Evolutionary conservation across 2,888 invertebrate species (phyloP), one percentile per base, ranked within the genome.

Genomic region (Mythimna loreyi): DNA sequence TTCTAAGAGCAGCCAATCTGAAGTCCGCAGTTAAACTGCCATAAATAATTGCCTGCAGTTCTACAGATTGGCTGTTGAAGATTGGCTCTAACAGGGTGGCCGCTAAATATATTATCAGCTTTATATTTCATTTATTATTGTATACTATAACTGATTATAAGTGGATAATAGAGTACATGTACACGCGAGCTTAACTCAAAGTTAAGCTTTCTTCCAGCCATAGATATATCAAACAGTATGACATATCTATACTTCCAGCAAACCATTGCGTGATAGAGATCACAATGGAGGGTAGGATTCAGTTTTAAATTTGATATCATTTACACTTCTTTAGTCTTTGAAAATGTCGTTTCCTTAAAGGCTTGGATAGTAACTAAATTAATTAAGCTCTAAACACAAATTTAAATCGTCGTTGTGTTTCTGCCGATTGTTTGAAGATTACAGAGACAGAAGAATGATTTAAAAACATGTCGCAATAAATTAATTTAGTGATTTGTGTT

Each of bases 11-110:
- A 79, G 66, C 80, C 67, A 79, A 75, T 25, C 50, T 28, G 25
- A 52, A 16, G 56, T 36, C n/a, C 13, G 43, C 75, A 79, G 50
- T 23, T 8, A n/a, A 19, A 4, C 75, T 75, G 75, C 75, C 79
- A 79, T 79, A 74, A 75, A 65, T 60, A 79, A 75, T 11, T 72
- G 23, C 3, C 36, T 62, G 79, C 64, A n/a, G 28, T n/a, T 28
- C 23, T 5, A 36, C 9, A 23, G 57, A n/a, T 30, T 64, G 64
- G 79, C 73, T 63, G 58, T 4, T 6, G 28, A 53, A 43, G 36
- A 40, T 58, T 59, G 6, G 6, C 40, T 45, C 2, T 6, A 13
- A 36, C 0, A 53, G 5, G 3, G n/a, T 13, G 11, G 0, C 3
- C 49, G 28, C 11, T n/a, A 30, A 28, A 3, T 47, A 28, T 3